phyloP scores from a whole-genome alignment of 1,140 invertebrate species.

The Orius laevigatus region DNA sequence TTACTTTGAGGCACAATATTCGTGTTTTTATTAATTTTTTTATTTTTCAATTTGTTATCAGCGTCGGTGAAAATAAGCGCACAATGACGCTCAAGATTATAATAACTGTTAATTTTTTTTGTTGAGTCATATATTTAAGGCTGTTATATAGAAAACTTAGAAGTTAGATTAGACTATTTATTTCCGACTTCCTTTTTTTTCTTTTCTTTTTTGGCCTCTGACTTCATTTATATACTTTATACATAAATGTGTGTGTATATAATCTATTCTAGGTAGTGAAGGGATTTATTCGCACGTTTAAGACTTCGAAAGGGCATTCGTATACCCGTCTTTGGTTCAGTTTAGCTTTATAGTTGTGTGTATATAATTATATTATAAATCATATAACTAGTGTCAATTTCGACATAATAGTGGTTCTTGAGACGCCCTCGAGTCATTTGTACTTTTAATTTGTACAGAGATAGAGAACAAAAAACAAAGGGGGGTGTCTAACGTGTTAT shows the following conservation, averaged over 20 bases:
- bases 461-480: neutral
- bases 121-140: conserved; percentile 13
- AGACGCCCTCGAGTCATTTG: neutral
- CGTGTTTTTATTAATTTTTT: too few relatives aligned
- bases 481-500: conserved; percentile 5
- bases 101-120: conserved; percentile 5
- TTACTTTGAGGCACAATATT: too few relatives aligned
- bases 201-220: too few relatives aligned
- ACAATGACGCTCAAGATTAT: too few relatives aligned
- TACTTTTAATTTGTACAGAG: conserved; percentile 10
- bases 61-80: too few relatives aligned
- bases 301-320: conserved; percentile 1
- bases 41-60: too few relatives aligned
- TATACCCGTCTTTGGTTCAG: too few relatives aligned
- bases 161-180: too few relatives aligned
- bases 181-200: too few relatives aligned
- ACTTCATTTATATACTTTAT: neutral
- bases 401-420: neutral
- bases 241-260: conserved; percentile 3
- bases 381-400: conserved; percentile 7
- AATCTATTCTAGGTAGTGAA: neutral
- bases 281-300: conserved; percentile 1
- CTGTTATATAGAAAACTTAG: conserved; percentile 7
- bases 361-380: conserved; percentile 9
- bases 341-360: conserved; percentile 6